These are phyloP conservation scores for Temnothorax curvispinosus DNA, from an alignment of 1,140 invertebrate species.

Conservation along the genomic window DNA sequence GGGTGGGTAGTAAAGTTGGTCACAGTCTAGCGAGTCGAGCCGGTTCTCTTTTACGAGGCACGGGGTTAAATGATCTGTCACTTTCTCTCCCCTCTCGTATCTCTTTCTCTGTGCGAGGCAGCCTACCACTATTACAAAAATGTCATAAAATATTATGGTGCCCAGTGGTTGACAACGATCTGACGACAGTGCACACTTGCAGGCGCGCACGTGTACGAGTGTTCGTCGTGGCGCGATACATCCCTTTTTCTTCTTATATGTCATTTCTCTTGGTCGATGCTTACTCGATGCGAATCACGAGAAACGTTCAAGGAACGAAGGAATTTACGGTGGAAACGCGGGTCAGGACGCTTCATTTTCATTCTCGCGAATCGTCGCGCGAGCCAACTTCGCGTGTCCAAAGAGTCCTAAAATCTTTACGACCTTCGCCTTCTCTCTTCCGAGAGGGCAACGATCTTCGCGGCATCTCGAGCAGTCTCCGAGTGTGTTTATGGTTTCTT, in stretches of 20 bases:
- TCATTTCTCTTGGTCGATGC: slow-evolving; percentile 4
- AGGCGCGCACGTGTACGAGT: neutral
- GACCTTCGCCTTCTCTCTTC: slow-evolving; percentile 27
- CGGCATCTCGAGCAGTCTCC: slow-evolving; percentile 65
- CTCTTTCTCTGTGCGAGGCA: slow-evolving; percentile 40
- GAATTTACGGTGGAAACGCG: slow-evolving; percentile 32
- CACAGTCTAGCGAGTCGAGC: slow-evolving; percentile 73
- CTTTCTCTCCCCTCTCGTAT: slow-evolving; percentile 71
- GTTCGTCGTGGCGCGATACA: neutral
- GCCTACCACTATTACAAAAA: slow-evolving; percentile 66
- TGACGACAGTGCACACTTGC: slow-evolving; percentile 4
- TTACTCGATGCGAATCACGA: slow-evolving; percentile 16
- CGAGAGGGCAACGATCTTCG: slow-evolving; percentile 71
- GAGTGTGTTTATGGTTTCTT: slow-evolving; percentile 65
- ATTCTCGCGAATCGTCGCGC: slow-evolving; percentile 29
- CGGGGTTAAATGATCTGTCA: slow-evolving; percentile 81
- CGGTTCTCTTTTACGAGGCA: slow-evolving; percentile 77
- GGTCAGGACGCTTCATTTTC: slow-evolving; percentile 54
- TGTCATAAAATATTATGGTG: slow-evolving; percentile 71
- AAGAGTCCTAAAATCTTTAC: slow-evolving; percentile 73
- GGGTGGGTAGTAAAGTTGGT: slow-evolving; percentile 71
- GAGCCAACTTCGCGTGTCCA: slow-evolving; percentile 58
- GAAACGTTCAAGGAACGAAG: neutral
- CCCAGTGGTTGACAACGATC: slow-evolving; percentile 17
- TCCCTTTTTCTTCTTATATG: neutral